These are phyloP conservation scores for Aphodius sticticus DNA, from an alignment of 2,888 invertebrate species.

Conservation along the genomic window DNA sequence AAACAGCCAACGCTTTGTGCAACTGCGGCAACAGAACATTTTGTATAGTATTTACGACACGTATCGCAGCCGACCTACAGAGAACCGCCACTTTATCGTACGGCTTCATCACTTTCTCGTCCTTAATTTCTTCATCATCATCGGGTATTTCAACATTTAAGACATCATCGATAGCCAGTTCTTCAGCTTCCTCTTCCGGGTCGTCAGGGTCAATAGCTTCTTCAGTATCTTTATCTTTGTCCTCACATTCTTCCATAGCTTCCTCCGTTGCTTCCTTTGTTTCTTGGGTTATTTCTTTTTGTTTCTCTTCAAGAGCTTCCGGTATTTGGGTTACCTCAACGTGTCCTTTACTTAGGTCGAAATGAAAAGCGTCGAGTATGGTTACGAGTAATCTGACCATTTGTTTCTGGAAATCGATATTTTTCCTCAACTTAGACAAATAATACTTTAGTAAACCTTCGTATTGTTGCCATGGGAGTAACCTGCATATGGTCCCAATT, in stretches of 20 bases:
- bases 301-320: slow-evolving; percentile 54
- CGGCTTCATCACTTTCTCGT: slow-evolving; percentile 47
- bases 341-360: slow-evolving; percentile 76
- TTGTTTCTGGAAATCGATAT: slow-evolving; percentile 82
- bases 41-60: slow-evolving; percentile 67
- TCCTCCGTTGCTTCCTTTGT: slow-evolving; percentile 49
- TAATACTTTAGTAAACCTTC: slow-evolving; percentile 83
- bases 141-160: slow-evolving; percentile 43
- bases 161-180: slow-evolving; percentile 47
- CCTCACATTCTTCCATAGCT: slow-evolving; percentile 48
- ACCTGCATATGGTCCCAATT: slow-evolving; percentile 76
- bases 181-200: slow-evolving; percentile 48
- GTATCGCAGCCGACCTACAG: slow-evolving; percentile 76
- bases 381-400: slow-evolving; percentile 78
- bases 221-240: slow-evolving; percentile 44
- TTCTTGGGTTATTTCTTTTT: slow-evolving; percentile 48
- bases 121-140: slow-evolving; percentile 45
- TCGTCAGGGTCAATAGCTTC: slow-evolving; percentile 47
- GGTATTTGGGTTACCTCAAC: slow-evolving; percentile 46
- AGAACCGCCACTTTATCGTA: slow-evolving; percentile 59
- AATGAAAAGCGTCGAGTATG: slow-evolving; percentile 92
- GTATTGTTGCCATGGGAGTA: slow-evolving; percentile 91
- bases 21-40: slow-evolving; percentile 81
- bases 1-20: slow-evolving; percentile 73
- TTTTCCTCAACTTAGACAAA: slow-evolving; percentile 75